Conservation (phyloP, 1,140 invertebrate genomes). For the Leptinotarsa texana region DNA sequence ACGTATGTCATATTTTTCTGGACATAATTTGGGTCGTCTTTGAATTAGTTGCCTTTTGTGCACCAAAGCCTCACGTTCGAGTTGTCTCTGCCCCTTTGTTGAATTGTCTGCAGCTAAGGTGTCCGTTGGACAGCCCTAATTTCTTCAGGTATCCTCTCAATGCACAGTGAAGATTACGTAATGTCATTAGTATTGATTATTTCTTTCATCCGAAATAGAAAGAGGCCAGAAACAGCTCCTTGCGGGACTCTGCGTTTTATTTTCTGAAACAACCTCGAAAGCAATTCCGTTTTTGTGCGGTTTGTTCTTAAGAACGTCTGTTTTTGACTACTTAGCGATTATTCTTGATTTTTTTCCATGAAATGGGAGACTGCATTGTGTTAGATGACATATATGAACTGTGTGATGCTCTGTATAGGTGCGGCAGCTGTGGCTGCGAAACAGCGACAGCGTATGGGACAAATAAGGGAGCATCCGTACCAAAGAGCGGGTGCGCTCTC, state of each 20-base stretch:
- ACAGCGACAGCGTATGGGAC: conserved; percentile 73
- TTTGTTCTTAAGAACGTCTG: background rate
- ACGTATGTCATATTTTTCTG: too few species aligned
- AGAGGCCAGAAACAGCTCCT: background rate
- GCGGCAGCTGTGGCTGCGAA: conserved; percentile 76
- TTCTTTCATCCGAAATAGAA: background rate
- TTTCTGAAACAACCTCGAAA: background rate
- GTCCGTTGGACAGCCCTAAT: too few species aligned
- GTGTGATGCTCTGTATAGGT: conserved; percentile 56
- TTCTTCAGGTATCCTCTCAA: too few species aligned
- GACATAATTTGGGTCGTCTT: too few species aligned
- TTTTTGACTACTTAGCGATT: conserved; percentile 1
- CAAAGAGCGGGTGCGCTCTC: conserved; percentile 85
- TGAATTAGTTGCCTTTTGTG: too few species aligned
- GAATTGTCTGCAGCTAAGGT: too few species aligned
- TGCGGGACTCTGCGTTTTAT: background rate
- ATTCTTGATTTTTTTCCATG: conserved; percentile 28
- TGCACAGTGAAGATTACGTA: too few species aligned
- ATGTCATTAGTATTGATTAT: too few species aligned
- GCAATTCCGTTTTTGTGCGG: background rate
- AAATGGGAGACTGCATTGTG: conserved; percentile 27
- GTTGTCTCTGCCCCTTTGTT: too few species aligned
- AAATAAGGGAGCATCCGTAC: conserved; percentile 89
- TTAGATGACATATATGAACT: conserved; percentile 14
- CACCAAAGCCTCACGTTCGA: too few species aligned